Conservation (phyloP, 2,113 vertebrate species). For the Abramis brama region DNA sequence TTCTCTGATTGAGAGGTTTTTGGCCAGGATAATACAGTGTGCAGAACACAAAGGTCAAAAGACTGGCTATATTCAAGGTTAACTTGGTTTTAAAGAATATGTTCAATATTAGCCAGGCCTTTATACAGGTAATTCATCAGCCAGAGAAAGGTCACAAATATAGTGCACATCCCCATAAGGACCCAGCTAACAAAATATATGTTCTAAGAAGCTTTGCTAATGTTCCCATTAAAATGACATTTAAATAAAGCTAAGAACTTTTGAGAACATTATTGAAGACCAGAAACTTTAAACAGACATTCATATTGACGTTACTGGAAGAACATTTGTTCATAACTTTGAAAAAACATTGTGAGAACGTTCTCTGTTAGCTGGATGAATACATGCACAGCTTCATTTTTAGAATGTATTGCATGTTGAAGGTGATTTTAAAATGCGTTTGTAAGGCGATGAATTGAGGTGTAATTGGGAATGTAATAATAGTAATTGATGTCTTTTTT, state of each 20-base stretch:
- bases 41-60: neutral
- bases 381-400: too few species aligned
- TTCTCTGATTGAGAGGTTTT: neutral
- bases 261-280: too few species aligned
- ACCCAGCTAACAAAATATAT: too few species aligned
- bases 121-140: neutral
- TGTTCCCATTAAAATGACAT: too few species aligned
- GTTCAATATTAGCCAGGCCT: neutral
- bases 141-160: neutral
- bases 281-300: too few species aligned
- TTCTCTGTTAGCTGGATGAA: neutral
- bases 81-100: neutral
- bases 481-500: constrained; percentile 25
- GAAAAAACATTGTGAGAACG: neutral
- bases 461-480: constrained; percentile 28
- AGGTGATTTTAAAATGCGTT: constrained; percentile 26
- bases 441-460: constrained; percentile 15
- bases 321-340: too few species aligned
- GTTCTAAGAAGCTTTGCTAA: too few species aligned
- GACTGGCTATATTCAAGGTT: neutral
- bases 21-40: neutral
- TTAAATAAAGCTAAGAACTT: too few species aligned
- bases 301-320: too few species aligned
- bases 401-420: constrained; percentile 3
- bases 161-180: too few species aligned